Evolutionary conservation across 2,797 vertebrate species (phyloP), one percentile per base, ranked within the genome.

Genomic region (Carduelis carduelis): DNA sequence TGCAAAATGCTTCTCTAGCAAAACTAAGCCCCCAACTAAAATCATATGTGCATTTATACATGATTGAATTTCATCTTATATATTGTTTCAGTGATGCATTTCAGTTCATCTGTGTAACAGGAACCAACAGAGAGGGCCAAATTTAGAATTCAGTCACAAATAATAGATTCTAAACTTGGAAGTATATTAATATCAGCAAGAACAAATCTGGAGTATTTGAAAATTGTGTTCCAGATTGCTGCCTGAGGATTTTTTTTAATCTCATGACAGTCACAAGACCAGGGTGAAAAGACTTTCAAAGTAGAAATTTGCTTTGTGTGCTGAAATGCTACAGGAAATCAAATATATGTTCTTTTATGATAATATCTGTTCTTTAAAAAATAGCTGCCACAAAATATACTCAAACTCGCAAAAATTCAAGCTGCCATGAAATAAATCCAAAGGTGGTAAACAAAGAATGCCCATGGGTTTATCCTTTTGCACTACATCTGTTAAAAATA

Each of bases 111-210:
- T 96, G 65, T 82, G 85, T 85, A 92, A 89, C 93, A 95, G 83
- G 83, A 93, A 91, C 61, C 85, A 95, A 90, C 44, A 87, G 91
- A 89, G 89, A 93, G 92, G 85, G 44, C 83, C 89, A 72, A 90
- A 95, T 95, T 96, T 93, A 97, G 94, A 96, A 72, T 91, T 78
- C 90, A 95, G 85, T 84, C 87, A 55, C 92, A 96, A 96, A 97
- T 84, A 93, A 96, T 88, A 81, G 86, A 92, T 96, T 94, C 95
- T 94, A 96, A 94, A 96, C 85, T 94, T 96, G 94, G 96, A 91
- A 87, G 87, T 94, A 90, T 96, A 95, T 95, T 96, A 95, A 95
- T 91, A 96, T 88, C 94, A 94, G 66, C 86, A 94, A 95, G 83
- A 95, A 94, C 83, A 94, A 95, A 95, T 94, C 80, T 96, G 85